Evolutionary conservation across 2,888 invertebrate genomes (phyloP).

Genomic region (Cantharis rufa): DNA sequence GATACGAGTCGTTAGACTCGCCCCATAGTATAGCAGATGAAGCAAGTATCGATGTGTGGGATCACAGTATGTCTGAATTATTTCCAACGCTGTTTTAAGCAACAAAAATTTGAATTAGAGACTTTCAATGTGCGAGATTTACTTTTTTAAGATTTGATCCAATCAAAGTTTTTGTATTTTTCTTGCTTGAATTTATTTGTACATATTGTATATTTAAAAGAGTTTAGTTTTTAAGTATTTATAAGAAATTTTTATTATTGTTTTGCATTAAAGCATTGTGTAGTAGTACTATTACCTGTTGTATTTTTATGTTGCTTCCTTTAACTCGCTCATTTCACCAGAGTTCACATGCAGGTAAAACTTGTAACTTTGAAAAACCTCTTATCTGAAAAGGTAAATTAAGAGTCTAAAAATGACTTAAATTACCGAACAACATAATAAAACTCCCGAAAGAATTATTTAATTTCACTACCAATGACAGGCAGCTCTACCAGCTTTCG

Average conservation of each 20-base stretch:
- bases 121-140: neutral
- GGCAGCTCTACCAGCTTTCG: too few relatives aligned
- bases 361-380: too few relatives aligned
- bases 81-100: constrained; percentile 73
- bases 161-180: neutral
- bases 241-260: constrained; percentile 4
- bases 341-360: too few relatives aligned
- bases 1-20: constrained; percentile 70
- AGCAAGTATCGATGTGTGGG: constrained; percentile 62
- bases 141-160: neutral
- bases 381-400: too few relatives aligned
- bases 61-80: constrained; percentile 75
- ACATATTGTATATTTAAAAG: constrained; percentile 6
- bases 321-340: too few relatives aligned
- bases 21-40: constrained; percentile 56
- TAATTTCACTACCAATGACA: too few relatives aligned
- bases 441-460: too few relatives aligned
- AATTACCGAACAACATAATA: too few relatives aligned
- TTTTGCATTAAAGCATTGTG: constrained; percentile 16
- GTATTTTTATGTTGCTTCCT: neutral
- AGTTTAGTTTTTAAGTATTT: constrained; percentile 2
- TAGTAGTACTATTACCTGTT: neutral
- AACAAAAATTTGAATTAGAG: neutral
- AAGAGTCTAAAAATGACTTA: too few relatives aligned
- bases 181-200: constrained; percentile 7